Conservation (phyloP, 2,797 vertebrate genomes). For the Brachyalestes nurse region DNA sequence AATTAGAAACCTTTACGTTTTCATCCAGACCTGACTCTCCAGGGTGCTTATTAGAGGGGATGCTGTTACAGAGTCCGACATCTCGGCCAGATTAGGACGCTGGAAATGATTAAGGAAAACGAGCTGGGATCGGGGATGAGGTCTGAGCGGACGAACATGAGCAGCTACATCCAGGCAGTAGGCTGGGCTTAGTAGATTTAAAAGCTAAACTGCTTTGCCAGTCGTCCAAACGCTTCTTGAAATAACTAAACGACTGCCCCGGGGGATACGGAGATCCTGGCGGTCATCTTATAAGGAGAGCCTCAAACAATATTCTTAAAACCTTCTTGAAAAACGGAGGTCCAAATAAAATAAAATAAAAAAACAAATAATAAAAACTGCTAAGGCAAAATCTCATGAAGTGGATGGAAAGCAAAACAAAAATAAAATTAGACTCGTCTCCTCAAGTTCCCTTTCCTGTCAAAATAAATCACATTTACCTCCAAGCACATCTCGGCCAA, state of each 20-base stretch:
- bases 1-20: slow-evolving; percentile 48
- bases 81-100: slow-evolving; percentile 29
- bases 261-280: slow-evolving; percentile 15
- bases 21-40: slow-evolving; percentile 5
- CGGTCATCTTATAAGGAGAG: not conserved
- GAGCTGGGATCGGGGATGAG: slow-evolving; percentile 1
- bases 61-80: slow-evolving; percentile 16
- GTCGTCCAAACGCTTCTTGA: slow-evolving; percentile 32
- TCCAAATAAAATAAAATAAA: no score
- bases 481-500: slow-evolving; percentile 22
- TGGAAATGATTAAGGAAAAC: slow-evolving; percentile 2
- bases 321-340: slow-evolving; percentile 21
- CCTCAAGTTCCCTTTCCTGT: slow-evolving; percentile 17
- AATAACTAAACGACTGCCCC: slow-evolving; percentile 39
- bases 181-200: slow-evolving; percentile 19
- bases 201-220: slow-evolving; percentile 31
- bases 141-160: not conserved
- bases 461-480: slow-evolving; percentile 36
- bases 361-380: no score
- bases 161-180: slow-evolving; percentile 22
- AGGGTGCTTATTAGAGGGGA: slow-evolving; percentile 17
- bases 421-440: slow-evolving; percentile 5
- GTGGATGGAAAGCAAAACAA: slow-evolving; percentile 22
- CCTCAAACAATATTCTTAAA: slow-evolving; percentile 27
- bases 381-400: not conserved